phyloP scores from a whole-genome alignment of 2,113 vertebrate species.

The Azemiops feae region DNA sequence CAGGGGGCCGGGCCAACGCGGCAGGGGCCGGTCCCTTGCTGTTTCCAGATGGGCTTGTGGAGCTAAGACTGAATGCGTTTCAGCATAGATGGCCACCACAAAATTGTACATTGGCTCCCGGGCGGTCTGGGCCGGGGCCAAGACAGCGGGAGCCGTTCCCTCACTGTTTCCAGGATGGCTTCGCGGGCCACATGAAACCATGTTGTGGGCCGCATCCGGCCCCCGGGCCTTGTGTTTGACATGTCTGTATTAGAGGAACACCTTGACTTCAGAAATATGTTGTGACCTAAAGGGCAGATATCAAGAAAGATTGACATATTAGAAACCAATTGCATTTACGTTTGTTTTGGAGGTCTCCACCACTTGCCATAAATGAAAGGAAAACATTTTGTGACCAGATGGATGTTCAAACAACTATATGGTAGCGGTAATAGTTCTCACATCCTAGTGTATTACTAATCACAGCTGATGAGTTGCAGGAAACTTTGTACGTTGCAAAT shows the following conservation, averaged over 20 bases:
- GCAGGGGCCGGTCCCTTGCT: too few relatives aligned
- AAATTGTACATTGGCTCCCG: too few relatives aligned
- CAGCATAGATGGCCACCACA: too few relatives aligned
- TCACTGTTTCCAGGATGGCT: too few relatives aligned
- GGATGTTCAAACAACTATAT: not conserved
- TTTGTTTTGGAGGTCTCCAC: not conserved
- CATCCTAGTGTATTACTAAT: not conserved
- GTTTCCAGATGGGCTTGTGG: too few relatives aligned
- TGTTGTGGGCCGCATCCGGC: too few relatives aligned
- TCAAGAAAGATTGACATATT: not conserved
- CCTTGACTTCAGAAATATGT: not conserved
- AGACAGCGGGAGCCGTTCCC: too few relatives aligned
- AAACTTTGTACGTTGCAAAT: not conserved
- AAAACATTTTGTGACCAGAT: not conserved
- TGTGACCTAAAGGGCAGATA: not conserved
- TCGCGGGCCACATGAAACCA: too few relatives aligned
- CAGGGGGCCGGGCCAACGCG: too few relatives aligned
- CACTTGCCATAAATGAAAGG: not conserved
- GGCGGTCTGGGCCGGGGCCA: too few relatives aligned
- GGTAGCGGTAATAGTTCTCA: not conserved
- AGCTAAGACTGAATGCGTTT: too few relatives aligned
- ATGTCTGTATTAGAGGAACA: not conserved
- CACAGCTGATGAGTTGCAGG: not conserved
- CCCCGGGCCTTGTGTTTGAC: too few relatives aligned
- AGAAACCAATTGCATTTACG: not conserved